Percentiles rank a stretch among this genome's conserved stretches.
phyloP scores from a whole-genome alignment of 2,113 vertebrate species.

The Noctilio leporinus region DNA sequence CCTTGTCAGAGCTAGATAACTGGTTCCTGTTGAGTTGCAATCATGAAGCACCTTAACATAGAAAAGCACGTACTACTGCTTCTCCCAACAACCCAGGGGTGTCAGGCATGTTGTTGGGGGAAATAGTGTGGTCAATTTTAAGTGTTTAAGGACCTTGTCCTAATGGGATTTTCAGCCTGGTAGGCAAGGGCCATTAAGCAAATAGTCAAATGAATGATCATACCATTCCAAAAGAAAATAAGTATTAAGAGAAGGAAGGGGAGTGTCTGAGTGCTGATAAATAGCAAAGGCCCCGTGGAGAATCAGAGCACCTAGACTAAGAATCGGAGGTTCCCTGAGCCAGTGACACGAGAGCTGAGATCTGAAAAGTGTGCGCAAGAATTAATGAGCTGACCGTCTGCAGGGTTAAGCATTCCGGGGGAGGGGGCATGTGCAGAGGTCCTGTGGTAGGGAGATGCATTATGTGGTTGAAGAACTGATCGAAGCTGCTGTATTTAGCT shows the following conservation, averaged over 20 bases:
- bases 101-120: background rate
- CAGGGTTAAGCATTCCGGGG: background rate
- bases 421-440: background rate
- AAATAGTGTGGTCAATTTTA: background rate
- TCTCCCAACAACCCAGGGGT: background rate
- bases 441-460: background rate
- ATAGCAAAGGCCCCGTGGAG: background rate
- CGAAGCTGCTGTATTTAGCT: background rate
- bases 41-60: background rate
- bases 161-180: background rate
- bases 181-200: background rate
- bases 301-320: background rate
- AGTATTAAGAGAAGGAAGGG: background rate
- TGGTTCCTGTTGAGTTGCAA: background rate
- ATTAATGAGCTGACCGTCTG: background rate
- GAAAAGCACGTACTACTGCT: background rate
- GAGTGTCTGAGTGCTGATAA: background rate
- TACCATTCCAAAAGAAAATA: background rate
- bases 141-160: slow-evolving; percentile 2
- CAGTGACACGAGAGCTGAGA: background rate
- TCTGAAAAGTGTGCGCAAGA: background rate
- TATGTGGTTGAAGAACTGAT: background rate
- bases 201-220: background rate
- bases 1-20: background rate
- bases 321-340: background rate